Conservation (phyloP, 2,113 vertebrate genomes). For the Maccullochella peelii region DNA sequence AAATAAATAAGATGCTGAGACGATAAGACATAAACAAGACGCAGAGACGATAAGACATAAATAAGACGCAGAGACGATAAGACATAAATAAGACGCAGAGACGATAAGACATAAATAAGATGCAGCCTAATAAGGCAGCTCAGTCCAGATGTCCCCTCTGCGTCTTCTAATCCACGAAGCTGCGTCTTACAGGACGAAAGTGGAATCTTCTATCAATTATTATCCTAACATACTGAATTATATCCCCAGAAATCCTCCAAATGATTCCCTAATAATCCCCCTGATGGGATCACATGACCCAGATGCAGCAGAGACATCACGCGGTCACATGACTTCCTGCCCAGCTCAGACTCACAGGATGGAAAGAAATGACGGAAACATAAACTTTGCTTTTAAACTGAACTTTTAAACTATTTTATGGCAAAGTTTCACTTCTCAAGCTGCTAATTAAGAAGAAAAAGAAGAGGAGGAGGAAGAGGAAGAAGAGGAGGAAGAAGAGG, state of each 20-base stretch:
- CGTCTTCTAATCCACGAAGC: conserved; percentile 70
- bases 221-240: conserved; percentile 81
- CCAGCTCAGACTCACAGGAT: background rate
- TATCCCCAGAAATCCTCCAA: conserved; percentile 77
- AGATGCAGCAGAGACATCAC: conserved; percentile 34
- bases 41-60: conserved; percentile 50
- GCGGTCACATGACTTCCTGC: conserved; percentile 17
- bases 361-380: too few relatives aligned
- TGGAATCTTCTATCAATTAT: conserved; percentile 82
- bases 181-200: conserved; percentile 77
- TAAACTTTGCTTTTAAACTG: too few relatives aligned
- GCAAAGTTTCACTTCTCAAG: too few relatives aligned
- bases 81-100: conserved; percentile 52
- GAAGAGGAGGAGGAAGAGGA: too few relatives aligned
- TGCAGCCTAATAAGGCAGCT: conserved; percentile 67
- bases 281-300: conserved; percentile 77
- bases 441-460: too few relatives aligned
- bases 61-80: conserved; percentile 48
- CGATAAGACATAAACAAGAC: conserved; percentile 48
- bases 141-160: conserved; percentile 77
- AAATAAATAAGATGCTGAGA: conserved; percentile 36
- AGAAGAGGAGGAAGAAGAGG: too few relatives aligned
- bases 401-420: too few relatives aligned
- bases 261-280: conserved; percentile 80
- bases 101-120: conserved; percentile 51